Base-by-base conservation (phyloP, 2,888 invertebrate genomes). In the Acronicta leporina region DNA sequence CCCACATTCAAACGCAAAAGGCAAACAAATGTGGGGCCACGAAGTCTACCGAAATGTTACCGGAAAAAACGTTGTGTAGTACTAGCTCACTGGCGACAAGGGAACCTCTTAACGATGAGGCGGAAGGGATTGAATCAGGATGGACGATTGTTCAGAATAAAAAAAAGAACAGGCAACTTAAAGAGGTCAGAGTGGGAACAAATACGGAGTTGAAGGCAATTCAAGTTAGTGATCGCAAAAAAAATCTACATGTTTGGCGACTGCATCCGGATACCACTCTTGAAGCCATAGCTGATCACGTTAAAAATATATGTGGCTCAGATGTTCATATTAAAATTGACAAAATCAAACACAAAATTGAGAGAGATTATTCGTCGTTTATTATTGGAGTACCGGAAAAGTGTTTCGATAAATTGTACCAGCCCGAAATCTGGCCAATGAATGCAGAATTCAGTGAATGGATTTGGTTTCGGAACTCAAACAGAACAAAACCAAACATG, bases 1-100 rank as follows among this genome's bases (percentile, higher is more conserved):
- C 50, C 35, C 0, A 45, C 44, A 33, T 5, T 27, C 27, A 30
- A 53, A 25, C 13, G 13, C 45, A 46, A 46, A 27, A 27, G 14
- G 33, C 14, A 47, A 41, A 47, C 14, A 55, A 47, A 27, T 30
- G 54, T 55, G 54, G 54, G 25, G 47, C 56, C 56, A 49, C 43
- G 49, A 56, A 56, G 48, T 48, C 49, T 14, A 13, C 3, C 3
- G 15, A 30, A 30, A 30, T 48, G 45, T 53, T 46, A 46, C 44
- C 15, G 15, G 45, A 45, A 43, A 33, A 33, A 33, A 9, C 38
- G 25, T 48, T 13, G 13, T 25, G 43, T 56, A 48, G 42, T 35
- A 49, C 35, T 48, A 49, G 35, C 48, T 11, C 43, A 15, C 56
- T 35, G 35, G 14, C 13, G 16, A 33, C 51, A 13, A 14, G 5